Percentiles rank a stretch among this genome's conserved stretches.
Conservation (phyloP, 2,797 vertebrate species). For the Intellagama lesueurii region DNA sequence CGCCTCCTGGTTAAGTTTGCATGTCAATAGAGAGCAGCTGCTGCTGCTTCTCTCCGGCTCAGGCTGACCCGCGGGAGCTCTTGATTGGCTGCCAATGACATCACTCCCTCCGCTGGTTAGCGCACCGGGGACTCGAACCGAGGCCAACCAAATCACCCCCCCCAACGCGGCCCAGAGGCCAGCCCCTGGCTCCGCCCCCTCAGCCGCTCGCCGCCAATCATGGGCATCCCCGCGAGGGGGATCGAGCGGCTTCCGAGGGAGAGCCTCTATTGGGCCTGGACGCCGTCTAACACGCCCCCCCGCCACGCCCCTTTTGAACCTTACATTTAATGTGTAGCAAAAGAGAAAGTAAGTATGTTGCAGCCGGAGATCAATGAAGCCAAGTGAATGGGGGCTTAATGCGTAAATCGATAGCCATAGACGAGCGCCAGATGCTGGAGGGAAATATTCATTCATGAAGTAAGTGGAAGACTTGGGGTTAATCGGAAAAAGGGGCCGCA, state of each 20-base stretch:
- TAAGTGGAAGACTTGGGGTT: constrained; percentile 59
- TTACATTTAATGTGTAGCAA: constrained; percentile 84
- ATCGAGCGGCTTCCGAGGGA: constrained; percentile 17
- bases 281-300: constrained; percentile 73
- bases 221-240: constrained; percentile 52
- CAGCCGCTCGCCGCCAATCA: constrained; percentile 48
- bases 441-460: constrained; percentile 58
- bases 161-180: constrained; percentile 24
- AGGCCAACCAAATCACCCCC: constrained; percentile 63
- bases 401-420: constrained; percentile 48
- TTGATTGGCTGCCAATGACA: constrained; percentile 93
- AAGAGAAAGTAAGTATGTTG: constrained; percentile 91
- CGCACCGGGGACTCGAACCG: constrained; percentile 60
- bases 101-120: constrained; percentile 78
- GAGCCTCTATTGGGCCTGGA: constrained; percentile 76
- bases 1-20: constrained; percentile 48
- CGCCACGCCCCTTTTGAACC: constrained; percentile 80
- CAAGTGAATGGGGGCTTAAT: constrained; percentile 80
- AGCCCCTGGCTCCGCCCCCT: constrained; percentile 61
- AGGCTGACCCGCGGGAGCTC: constrained; percentile 70
- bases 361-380: constrained; percentile 82
- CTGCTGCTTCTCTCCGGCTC: constrained; percentile 74
- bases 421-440: constrained; percentile 53
- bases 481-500: neutral
- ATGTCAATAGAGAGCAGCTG: constrained; percentile 71